Percentiles rank a stretch among this genome's conserved stretches.
phyloP scores from a whole-genome alignment of 2,888 invertebrate species.

The Corythucha ciliata region DNA sequence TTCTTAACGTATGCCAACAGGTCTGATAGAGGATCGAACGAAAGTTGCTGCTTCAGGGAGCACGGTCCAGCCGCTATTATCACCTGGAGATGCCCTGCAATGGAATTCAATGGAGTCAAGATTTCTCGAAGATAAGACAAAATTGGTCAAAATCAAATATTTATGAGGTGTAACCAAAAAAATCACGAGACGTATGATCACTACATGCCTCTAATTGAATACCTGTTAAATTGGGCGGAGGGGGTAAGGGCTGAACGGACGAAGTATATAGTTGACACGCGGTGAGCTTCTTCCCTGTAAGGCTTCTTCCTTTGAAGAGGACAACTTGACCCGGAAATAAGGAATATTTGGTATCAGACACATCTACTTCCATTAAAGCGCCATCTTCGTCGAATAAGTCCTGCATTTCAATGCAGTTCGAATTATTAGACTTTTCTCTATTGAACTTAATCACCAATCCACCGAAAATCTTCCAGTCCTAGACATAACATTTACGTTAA shows the following conservation, averaged over 20 bases:
- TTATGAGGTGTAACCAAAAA: too few species aligned
- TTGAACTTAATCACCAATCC: slow-evolving; percentile 8
- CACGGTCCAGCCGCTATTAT: slow-evolving; percentile 77
- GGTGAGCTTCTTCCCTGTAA: slow-evolving; percentile 56
- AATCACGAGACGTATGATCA: neutral
- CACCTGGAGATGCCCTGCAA: slow-evolving; percentile 51
- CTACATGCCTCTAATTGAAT: neutral
- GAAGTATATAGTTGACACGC: slow-evolving; percentile 53
- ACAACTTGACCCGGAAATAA: slow-evolving; percentile 73
- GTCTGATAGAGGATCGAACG: slow-evolving; percentile 73
- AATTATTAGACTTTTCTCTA: slow-evolving; percentile 9
- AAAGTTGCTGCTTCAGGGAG: slow-evolving; percentile 63
- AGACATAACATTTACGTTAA: slow-evolving; percentile 10
- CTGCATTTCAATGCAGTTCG: slow-evolving; percentile 11
- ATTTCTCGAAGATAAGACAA: neutral
- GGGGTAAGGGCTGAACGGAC: slow-evolving; percentile 7
- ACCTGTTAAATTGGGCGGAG: slow-evolving; percentile 19
- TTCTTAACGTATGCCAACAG: slow-evolving; percentile 57
- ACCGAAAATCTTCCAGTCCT: slow-evolving; percentile 5
- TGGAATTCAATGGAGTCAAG: slow-evolving; percentile 7
- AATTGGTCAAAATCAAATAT: too few species aligned
- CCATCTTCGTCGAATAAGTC: slow-evolving; percentile 10
- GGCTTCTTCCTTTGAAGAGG: slow-evolving; percentile 65
- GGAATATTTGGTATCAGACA: slow-evolving; percentile 39
- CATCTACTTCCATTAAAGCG: slow-evolving; percentile 36